Evolutionary conservation across 2,888 invertebrate genomes (phyloP).

Genomic region (Apeira syringaria): DNA sequence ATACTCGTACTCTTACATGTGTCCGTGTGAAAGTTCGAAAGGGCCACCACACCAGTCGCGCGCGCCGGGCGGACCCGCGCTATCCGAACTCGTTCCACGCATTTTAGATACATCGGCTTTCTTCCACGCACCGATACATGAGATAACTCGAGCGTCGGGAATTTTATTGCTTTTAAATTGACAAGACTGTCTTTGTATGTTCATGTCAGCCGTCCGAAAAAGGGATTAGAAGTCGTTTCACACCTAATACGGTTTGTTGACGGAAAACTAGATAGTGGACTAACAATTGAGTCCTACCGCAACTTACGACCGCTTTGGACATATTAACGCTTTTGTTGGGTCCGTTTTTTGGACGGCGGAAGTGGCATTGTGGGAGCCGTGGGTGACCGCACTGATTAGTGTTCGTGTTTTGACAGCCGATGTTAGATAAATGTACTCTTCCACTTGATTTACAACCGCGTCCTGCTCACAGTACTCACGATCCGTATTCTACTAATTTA

Average conservation of each 20-base stretch:
- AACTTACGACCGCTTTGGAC: constrained; percentile 47
- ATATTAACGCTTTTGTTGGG: constrained; percentile 53
- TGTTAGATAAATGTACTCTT: constrained; percentile 50
- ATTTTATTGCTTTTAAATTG: constrained; percentile 61
- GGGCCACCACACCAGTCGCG: constrained; percentile 47
- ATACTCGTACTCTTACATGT: constrained; percentile 51
- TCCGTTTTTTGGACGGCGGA: constrained; percentile 57
- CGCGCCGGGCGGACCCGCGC: constrained; percentile 46
- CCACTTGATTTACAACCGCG: constrained; percentile 45
- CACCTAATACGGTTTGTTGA: constrained; percentile 49
- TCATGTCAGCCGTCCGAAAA: constrained; percentile 42
- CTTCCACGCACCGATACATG: constrained; percentile 52
- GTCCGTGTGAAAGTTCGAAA: constrained; percentile 77
- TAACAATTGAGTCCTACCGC: constrained; percentile 50
- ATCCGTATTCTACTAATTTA: constrained; percentile 27
- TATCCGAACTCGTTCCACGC: constrained; percentile 68
- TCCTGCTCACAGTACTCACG: constrained; percentile 37
- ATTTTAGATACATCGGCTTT: constrained; percentile 69
- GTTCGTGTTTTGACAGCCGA: constrained; percentile 65
- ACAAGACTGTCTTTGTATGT: constrained; percentile 48
- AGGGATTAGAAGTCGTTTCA: constrained; percentile 52
- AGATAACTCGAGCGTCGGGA: constrained; percentile 48
- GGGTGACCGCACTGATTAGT: constrained; percentile 65
- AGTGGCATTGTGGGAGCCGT: constrained; percentile 55
- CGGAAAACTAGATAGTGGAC: constrained; percentile 35